Evolutionary conservation across 2,888 invertebrate species (phyloP), one percentile per base, ranked within the genome.

Genomic region (Coecobrya sp.): DNA sequence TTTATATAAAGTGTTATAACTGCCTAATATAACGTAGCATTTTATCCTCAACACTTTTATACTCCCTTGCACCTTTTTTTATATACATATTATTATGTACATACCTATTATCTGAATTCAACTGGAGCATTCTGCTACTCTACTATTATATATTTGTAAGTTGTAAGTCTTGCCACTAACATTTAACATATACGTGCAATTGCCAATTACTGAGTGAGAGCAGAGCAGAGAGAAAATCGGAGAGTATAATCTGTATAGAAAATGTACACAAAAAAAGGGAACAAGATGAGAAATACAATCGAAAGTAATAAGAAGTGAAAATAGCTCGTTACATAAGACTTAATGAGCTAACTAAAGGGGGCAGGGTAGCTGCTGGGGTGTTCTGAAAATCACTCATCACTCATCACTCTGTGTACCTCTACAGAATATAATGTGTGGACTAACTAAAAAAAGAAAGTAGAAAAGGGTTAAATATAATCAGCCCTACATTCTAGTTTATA

Each of bases 1-100:
- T 87, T 87, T 86, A 86, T 87, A 87, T 87, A 55, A 87, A 87
- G 76, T 59, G 87, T 87, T 73, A 87, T 87, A 87, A 87, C 76
- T 62, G 76, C 22, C 42, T 65, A 36, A 36, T 82, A n/a, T 36
- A n/a, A n/a, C n/a, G n/a, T n/a, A n/a, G n/a, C n/a, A n/a, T n/a
- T n/a, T n/a, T n/a, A n/a, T n/a, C n/a, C n/a, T n/a, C n/a, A n/a
- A n/a, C n/a, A n/a, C n/a, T n/a, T n/a, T n/a, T n/a, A n/a, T n/a
- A n/a, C n/a, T n/a, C n/a, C n/a, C n/a, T n/a, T n/a, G n/a, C n/a
- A n/a, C n/a, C n/a, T n/a, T n/a, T n/a, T n/a, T n/a, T n/a, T n/a
- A n/a, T n/a, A n/a, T n/a, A n/a, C n/a, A n/a, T n/a, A n/a, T n/a
- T n/a, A n/a, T n/a, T n/a, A n/a, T n/a, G n/a, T n/a, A n/a, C n/a